Evolutionary conservation across 2,113 vertebrate species (phyloP).

Genomic region (Progne subis): DNA sequence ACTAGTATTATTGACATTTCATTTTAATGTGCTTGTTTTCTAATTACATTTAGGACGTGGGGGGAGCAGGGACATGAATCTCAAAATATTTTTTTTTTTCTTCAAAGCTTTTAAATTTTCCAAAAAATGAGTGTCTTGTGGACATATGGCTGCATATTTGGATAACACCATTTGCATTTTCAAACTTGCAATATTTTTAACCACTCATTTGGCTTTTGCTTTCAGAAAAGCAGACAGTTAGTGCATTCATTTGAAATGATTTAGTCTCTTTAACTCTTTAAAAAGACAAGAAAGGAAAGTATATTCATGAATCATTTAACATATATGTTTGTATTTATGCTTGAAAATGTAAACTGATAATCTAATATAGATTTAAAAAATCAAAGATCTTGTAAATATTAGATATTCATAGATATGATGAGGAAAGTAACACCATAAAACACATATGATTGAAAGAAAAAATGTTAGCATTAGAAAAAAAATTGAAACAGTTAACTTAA

Average conservation of each 20-base stretch:
- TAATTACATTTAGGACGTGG: neutral
- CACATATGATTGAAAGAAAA: neutral
- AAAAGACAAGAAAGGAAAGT: constrained; percentile 51
- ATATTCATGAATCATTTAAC: constrained; percentile 71
- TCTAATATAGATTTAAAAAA: constrained; percentile 61
- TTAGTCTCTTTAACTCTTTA: constrained; percentile 77
- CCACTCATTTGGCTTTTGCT: constrained; percentile 81
- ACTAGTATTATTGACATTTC: constrained; percentile 49
- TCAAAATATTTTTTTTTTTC: constrained; percentile 76
- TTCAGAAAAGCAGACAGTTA: constrained; percentile 81
- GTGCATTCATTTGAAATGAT: constrained; percentile 74
- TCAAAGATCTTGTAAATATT: constrained; percentile 42
- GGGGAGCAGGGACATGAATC: constrained; percentile 56
- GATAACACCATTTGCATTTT: constrained; percentile 86
- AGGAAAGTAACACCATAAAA: neutral
- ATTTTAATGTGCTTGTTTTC: constrained; percentile 52
- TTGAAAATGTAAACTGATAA: constrained; percentile 70
- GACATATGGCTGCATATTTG: constrained; percentile 86
- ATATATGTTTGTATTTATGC: constrained; percentile 74
- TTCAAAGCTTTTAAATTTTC: constrained; percentile 77
- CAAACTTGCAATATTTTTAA: constrained; percentile 82
- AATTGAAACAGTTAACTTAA: neutral
- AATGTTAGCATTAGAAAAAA: neutral
- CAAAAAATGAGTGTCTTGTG: constrained; percentile 78
- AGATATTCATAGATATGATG: constrained; percentile 5